Percentiles rank a stretch among this genome's conserved stretches.
These are phyloP conservation scores for Endomychus coccineus DNA, from an alignment of 2,888 invertebrate species.

Conservation along the genomic window DNA sequence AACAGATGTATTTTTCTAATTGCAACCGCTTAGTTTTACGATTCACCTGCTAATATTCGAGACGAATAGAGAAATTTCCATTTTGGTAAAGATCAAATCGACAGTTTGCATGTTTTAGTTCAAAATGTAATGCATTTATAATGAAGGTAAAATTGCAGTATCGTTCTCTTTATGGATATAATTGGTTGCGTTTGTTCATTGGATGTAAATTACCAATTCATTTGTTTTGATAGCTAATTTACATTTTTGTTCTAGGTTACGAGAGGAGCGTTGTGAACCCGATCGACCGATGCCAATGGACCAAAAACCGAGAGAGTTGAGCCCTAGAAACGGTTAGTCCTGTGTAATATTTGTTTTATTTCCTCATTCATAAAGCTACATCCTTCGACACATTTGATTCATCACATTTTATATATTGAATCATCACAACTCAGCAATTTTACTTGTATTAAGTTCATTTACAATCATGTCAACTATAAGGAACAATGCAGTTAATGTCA, in stretches of 20 bases:
- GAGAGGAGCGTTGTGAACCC: constrained; percentile 79
- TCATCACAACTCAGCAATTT: too few relatives aligned
- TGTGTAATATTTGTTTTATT: too few relatives aligned
- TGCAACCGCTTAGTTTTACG: constrained; percentile 16
- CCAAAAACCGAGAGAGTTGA: constrained; percentile 76
- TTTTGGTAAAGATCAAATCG: constrained; percentile 36
- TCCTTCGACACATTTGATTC: too few relatives aligned
- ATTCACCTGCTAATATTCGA: constrained; percentile 14
- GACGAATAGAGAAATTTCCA: constrained; percentile 21
- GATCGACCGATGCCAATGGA: constrained; percentile 74
- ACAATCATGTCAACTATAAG: too few relatives aligned
- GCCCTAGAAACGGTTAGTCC: constrained; percentile 82
- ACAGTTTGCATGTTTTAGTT: constrained; percentile 37
- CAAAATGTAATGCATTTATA: constrained; percentile 42
- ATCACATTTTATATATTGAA: too few relatives aligned
- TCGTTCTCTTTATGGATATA: constrained; percentile 29
- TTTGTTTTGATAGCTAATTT: constrained; percentile 22
- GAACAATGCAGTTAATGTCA: too few relatives aligned
- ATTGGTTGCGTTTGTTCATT: constrained; percentile 32
- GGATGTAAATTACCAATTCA: constrained; percentile 26
- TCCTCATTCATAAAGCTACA: too few relatives aligned
- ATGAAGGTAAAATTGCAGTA: constrained; percentile 39
- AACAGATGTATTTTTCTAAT: constrained; percentile 41
- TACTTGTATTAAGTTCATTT: too few relatives aligned
- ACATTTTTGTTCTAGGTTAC: constrained; percentile 62